Base-by-base conservation (phyloP, 2,888 invertebrate species). In the Xestia c-nigrum region DNA sequence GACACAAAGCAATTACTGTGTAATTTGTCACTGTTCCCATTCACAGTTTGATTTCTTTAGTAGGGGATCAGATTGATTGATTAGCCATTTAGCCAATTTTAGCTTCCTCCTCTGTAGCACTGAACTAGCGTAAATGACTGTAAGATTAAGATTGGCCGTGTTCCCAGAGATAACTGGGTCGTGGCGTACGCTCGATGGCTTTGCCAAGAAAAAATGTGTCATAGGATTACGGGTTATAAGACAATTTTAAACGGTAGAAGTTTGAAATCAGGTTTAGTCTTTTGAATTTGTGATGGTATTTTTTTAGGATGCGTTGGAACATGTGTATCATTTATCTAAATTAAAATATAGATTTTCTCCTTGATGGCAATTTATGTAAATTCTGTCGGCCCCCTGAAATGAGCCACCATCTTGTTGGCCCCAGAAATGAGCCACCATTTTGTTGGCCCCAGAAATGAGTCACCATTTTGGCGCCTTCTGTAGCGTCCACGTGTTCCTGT, bases 1-100 rank as follows among this genome's bases (percentile, higher is more conserved):
- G 89, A 88, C 92, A 93, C 92, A 91, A 90, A 91, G 92, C 96
- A 96, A 96, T 96, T 95, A 96, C 94, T 92, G 92, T 88, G 91
- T 92, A 95, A 95, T 96, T 96, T 96, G 96, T 96, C 96, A 95
- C 94, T 86, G 91, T 84, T 89, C 90, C 81, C 90, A 90, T 92
- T 91, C 87, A 88, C 90, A 89, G 90, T 92, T 92, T 93, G 95
- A 94, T 95, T 94, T 93, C 94, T 93, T 94, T 93, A 93, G 93
- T 89, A 89, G 91, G 80, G 91, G 90, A 88, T 88, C 93, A 90
- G 89, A 91, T 92, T 94, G 95, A 96, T 96, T 94, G 95, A 96
- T 96, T 94, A 91, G 92, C 89, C 89, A 90, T 91, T 64, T 43
- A 64, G 64, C 43, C 64, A 64, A 59, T 64, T 93, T 93, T 88